Evolutionary conservation across 1,140 invertebrate species (phyloP).

Genomic region (Panulirus ornatus): DNA sequence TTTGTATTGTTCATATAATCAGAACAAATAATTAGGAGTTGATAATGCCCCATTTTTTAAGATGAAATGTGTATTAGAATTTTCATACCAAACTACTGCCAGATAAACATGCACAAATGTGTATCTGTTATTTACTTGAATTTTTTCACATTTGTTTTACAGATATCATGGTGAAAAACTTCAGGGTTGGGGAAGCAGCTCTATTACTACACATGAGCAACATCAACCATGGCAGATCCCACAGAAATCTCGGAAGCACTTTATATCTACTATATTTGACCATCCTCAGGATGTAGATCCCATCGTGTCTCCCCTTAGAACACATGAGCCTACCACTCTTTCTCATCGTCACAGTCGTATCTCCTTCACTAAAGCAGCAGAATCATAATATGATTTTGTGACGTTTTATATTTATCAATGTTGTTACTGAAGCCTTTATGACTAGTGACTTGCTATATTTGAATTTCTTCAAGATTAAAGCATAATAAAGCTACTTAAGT

Average conservation of each 20-base stretch:
- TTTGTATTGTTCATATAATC: no score
- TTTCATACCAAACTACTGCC: no score
- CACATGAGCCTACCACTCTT: conserved; percentile 39
- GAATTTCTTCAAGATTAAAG: no score
- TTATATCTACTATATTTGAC: conserved; percentile 54
- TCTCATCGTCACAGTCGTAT: conserved; percentile 26
- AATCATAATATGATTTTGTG: background rate
- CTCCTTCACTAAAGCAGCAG: background rate
- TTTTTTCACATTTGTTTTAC: no score
- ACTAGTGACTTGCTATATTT: no score
- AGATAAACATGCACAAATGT: background rate
- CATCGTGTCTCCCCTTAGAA: conserved; percentile 6
- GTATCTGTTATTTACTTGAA: background rate
- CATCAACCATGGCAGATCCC: background rate
- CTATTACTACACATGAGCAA: background rate
- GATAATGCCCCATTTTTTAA: no score
- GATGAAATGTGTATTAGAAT: no score
- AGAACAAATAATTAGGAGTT: no score
- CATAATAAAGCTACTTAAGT: no score
- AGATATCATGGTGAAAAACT: conserved; percentile 59
- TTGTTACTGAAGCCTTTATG: no score
- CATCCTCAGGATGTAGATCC: conserved; percentile 28
- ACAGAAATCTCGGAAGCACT: background rate
- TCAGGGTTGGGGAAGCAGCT: conserved; percentile 4
- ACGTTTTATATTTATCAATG: no score